These are phyloP conservation scores for Anastrepha obliqua DNA, from an alignment of 1,140 invertebrate species.

Conservation along the genomic window DNA sequence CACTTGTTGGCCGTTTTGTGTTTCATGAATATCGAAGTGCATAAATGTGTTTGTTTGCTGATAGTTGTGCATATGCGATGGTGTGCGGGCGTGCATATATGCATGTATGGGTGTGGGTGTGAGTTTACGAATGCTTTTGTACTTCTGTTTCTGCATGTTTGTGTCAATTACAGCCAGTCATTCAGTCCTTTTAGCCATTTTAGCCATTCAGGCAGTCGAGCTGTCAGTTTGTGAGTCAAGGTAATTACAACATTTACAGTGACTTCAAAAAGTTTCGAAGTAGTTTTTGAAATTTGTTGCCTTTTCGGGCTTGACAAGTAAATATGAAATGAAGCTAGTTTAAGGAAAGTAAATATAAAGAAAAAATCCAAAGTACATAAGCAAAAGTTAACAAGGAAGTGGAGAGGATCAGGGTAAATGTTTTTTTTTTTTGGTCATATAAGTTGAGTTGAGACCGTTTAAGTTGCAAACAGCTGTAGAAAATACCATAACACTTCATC, in stretches of 20 bases:
- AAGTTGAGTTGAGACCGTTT: no score
- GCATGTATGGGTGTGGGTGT: not conserved
- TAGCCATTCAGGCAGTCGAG: constrained; percentile 22
- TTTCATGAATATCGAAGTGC: constrained; percentile 41
- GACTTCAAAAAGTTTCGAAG: not conserved
- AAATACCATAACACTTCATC: no score
- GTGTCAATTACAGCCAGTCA: constrained; percentile 49
- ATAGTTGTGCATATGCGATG: not conserved
- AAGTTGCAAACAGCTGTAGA: no score
- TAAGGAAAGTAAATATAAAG: no score
- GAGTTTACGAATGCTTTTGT: not conserved
- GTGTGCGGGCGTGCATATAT: not conserved
- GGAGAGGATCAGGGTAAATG: no score
- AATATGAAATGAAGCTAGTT: no score
- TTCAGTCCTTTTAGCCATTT: constrained; percentile 48
- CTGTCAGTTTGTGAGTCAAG: constrained; percentile 41
- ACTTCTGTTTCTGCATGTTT: constrained; percentile 21
- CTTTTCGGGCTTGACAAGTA: no score
- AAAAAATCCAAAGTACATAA: no score
- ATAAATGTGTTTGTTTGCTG: not conserved
- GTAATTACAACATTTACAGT: not conserved
- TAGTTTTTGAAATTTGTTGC: no score
- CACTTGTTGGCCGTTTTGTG: not conserved
- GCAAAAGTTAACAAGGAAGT: no score
- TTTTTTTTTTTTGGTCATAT: no score